A percentile compares a stretch with the other conserved stretches of the same genome.
Evolutionary conservation across 2,888 invertebrate species (phyloP).

Genomic region (Amphipyra tragopoginis): DNA sequence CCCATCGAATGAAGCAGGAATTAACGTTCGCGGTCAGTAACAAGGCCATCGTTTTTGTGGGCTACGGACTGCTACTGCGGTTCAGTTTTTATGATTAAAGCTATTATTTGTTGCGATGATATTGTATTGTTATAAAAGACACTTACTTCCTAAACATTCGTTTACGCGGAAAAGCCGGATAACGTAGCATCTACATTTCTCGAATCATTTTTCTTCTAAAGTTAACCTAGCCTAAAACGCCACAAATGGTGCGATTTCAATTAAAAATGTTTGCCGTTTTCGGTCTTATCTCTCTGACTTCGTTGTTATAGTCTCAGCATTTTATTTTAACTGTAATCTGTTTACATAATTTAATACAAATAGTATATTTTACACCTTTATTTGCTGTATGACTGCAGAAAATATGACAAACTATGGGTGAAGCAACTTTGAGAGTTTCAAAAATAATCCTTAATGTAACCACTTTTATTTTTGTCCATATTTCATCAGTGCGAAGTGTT

Average conservation of each 20-base stretch:
- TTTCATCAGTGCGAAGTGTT: neutral
- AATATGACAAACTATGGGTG: slow-evolving; percentile 10
- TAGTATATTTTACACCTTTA: slow-evolving; percentile 41
- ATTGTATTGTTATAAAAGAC: slow-evolving; percentile 25
- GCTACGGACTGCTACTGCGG: slow-evolving; percentile 39
- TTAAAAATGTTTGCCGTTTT: slow-evolving; percentile 5
- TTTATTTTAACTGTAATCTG: slow-evolving; percentile 30
- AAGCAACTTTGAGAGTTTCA: neutral
- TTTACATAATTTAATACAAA: slow-evolving; percentile 26
- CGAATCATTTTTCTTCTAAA: neutral
- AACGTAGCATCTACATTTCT: neutral
- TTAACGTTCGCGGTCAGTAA: slow-evolving; percentile 72
- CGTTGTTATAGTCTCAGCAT: slow-evolving; percentile 4
- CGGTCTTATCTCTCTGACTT: neutral
- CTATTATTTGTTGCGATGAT: slow-evolving; percentile 46
- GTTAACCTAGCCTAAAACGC: neutral
- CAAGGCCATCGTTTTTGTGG: slow-evolving; percentile 75
- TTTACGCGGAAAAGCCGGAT: slow-evolving; percentile 12
- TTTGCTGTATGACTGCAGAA: slow-evolving; percentile 26
- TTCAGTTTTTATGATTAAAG: slow-evolving; percentile 61
- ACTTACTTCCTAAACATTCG: slow-evolving; percentile 58
- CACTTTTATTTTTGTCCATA: no score
- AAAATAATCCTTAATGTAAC: no score
- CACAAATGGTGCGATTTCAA: neutral
- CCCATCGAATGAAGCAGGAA: slow-evolving; percentile 79